Evolutionary conservation across 2,797 vertebrate genomes (phyloP).

Genomic region (Margarornis squamiger): DNA sequence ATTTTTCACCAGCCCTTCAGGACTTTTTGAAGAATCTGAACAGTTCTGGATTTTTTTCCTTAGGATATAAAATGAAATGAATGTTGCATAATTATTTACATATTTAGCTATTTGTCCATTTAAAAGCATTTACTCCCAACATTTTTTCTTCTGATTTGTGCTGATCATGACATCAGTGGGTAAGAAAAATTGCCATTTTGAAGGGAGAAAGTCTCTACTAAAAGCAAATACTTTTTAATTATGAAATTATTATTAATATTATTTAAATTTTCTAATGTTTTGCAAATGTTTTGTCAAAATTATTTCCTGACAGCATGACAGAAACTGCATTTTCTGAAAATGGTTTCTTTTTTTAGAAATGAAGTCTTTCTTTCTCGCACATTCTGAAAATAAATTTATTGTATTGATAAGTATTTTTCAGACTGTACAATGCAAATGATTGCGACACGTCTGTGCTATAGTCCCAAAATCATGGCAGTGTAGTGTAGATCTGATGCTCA

Average conservation of each 20-base stretch:
- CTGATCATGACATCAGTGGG: not conserved
- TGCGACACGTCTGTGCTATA: fast-evolving
- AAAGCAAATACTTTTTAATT: not conserved
- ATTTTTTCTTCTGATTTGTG: not conserved
- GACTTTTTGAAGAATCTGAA: not conserved
- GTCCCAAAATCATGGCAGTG: not conserved
- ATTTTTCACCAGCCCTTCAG: slow-evolving; percentile 18
- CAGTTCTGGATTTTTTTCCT: not conserved
- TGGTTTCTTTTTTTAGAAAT: not conserved
- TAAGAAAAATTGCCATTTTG: not conserved
- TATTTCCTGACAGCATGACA: not conserved
- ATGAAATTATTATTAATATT: not conserved
- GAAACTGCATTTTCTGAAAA: not conserved
- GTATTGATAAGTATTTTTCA: not conserved
- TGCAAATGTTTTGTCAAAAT: not conserved
- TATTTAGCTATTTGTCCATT: not conserved
- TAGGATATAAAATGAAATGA: not conserved
- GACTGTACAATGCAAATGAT: not conserved
- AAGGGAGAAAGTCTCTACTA: not conserved
- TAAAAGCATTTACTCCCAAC: not conserved
- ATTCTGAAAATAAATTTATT: not conserved
- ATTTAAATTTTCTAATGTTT: not conserved
- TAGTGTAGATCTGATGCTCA: fast-evolving
- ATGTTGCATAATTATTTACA: not conserved
- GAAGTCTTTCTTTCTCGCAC: not conserved